phyloP scores from a whole-genome alignment of 2,888 invertebrate species.

The Metellina segmentata region DNA sequence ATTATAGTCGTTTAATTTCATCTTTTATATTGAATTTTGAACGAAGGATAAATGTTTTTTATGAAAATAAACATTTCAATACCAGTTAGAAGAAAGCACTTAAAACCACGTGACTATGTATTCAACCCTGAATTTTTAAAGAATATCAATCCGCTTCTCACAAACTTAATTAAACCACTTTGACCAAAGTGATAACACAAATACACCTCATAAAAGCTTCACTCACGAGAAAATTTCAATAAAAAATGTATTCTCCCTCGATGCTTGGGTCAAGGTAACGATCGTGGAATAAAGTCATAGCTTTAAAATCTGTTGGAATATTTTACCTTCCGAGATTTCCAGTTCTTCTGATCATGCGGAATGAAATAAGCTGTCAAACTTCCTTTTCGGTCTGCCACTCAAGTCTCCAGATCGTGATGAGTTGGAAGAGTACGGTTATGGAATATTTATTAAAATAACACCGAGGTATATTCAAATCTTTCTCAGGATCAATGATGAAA shows the following conservation, averaged over 20 bases:
- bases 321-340: not conserved
- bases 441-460: slow-evolving; percentile 19
- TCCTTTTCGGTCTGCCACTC: slow-evolving; percentile 12
- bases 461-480: too few relatives aligned
- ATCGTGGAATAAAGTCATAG: not conserved
- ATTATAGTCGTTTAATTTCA: too few relatives aligned
- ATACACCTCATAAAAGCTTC: not conserved
- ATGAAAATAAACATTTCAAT: too few relatives aligned
- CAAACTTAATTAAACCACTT: too few relatives aligned
- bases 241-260: not conserved
- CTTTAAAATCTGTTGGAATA: not conserved
- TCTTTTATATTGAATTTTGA: too few relatives aligned
- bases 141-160: too few relatives aligned
- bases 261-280: slow-evolving; percentile 28
- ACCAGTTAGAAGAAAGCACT: too few relatives aligned
- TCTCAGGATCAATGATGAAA: too few relatives aligned
- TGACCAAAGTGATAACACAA: not conserved
- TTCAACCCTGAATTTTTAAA: too few relatives aligned
- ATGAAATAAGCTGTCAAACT: slow-evolving; percentile 19
- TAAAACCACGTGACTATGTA: too few relatives aligned
- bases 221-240: not conserved
- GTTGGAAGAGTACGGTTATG: not conserved
- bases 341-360: not conserved
- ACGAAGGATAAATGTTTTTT: too few relatives aligned
- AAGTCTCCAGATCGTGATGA: not conserved